These are phyloP conservation scores for Macrobrachium rosenbergii DNA, from an alignment of 1,140 invertebrate genomes.

Conservation along the genomic window DNA sequence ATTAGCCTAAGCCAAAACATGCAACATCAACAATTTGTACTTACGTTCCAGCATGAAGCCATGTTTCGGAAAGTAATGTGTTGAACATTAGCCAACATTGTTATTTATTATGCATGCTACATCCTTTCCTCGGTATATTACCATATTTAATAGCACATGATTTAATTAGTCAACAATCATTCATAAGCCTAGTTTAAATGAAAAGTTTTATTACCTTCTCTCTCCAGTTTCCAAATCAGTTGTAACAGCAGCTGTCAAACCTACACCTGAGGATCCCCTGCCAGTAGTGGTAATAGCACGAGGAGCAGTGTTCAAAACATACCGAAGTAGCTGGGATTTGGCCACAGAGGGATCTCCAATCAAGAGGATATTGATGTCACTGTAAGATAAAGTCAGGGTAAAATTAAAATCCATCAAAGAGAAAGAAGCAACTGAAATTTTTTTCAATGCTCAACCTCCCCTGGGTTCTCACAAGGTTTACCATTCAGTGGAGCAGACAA, in stretches of 20 bases:
- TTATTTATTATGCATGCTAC: too few relatives aligned
- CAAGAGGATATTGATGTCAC: slow-evolving; percentile 96
- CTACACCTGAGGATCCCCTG: slow-evolving; percentile 94
- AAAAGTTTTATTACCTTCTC: slow-evolving; percentile 72
- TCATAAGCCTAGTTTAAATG: background rate
- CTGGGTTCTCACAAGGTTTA: too few relatives aligned
- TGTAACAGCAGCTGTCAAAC: slow-evolving; percentile 98
- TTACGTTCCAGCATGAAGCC: too few relatives aligned
- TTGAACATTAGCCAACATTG: too few relatives aligned
- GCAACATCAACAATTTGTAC: too few relatives aligned
- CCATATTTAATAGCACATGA: too few relatives aligned
- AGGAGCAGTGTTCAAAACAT: slow-evolving; percentile 94
- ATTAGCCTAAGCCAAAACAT: too few relatives aligned
- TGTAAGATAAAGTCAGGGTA: slow-evolving; percentile 68
- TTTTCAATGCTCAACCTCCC: background rate
- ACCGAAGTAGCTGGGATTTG: slow-evolving; percentile 96
- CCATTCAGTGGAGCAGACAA: too few relatives aligned
- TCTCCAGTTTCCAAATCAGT: slow-evolving; percentile 95
- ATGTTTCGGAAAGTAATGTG: too few relatives aligned
- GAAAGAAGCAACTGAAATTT: background rate
- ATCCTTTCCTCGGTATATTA: too few relatives aligned
- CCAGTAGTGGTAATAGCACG: slow-evolving; percentile 97
- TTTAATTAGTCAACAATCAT: too few relatives aligned
- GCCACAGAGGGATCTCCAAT: slow-evolving; percentile 99
- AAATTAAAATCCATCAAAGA: slow-evolving; percentile 19